Percentiles rank a stretch among this genome's conserved stretches.
Evolutionary conservation across 2,888 invertebrate species (phyloP).

Genomic region (Salpingus planirostris): DNA sequence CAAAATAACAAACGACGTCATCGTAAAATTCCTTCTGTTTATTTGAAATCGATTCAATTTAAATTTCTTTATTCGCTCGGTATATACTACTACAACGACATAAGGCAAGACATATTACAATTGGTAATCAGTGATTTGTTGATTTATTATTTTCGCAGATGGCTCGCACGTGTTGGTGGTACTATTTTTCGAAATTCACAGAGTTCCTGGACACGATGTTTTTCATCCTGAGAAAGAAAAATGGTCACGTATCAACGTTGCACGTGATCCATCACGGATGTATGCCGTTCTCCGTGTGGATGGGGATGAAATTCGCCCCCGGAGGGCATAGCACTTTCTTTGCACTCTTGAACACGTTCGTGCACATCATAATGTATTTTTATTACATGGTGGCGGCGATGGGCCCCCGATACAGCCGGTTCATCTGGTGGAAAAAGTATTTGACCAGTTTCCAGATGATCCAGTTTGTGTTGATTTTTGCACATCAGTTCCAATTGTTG

Average conservation of each 20-base stretch:
- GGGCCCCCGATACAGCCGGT: conserved; percentile 88
- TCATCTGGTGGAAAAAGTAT: conserved; percentile 97
- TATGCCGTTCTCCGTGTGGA: conserved; percentile 92
- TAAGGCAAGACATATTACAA: too few relatives aligned
- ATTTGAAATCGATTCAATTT: too few relatives aligned
- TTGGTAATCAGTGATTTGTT: too few relatives aligned
- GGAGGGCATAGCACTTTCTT: conserved; percentile 97
- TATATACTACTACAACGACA: too few relatives aligned
- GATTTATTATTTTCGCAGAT: conserved; percentile 56
- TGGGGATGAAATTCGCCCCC: conserved; percentile 91
- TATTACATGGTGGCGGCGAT: conserved; percentile 94
- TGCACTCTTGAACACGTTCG: conserved; percentile 86
- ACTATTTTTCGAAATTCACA: conserved; percentile 88
- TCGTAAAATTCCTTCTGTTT: too few relatives aligned
- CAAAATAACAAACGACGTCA: too few relatives aligned
- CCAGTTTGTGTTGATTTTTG: conserved; percentile 87
- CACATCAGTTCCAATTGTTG: conserved; percentile 83
- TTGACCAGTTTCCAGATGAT: conserved; percentile 91
- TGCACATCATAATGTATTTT: conserved; percentile 95
- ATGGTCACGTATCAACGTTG: conserved; percentile 80
- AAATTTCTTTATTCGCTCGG: too few relatives aligned
- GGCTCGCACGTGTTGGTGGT: conserved; percentile 85
- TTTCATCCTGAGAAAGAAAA: conserved; percentile 90
- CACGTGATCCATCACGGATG: conserved; percentile 93
- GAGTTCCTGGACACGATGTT: conserved; percentile 92